Conservation (phyloP, 2,113 vertebrate genomes). For the Phylloscopus whistleri region DNA sequence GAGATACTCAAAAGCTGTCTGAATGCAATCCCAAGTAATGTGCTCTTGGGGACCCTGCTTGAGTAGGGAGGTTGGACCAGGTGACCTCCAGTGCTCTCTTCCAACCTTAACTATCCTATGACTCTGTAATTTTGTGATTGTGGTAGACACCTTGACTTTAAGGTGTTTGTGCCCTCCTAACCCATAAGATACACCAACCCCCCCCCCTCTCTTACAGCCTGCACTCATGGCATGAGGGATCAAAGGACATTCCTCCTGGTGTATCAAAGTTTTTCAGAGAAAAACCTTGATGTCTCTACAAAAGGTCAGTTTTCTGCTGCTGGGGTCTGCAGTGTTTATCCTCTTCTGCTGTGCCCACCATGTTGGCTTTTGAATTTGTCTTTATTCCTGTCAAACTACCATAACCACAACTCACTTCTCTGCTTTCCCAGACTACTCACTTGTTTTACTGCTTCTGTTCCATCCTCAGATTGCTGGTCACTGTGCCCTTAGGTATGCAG, state of each 20-base stretch:
- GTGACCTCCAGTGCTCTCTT: not conserved
- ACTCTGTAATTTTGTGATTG: not conserved
- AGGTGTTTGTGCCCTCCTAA: not conserved
- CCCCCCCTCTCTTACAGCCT: not conserved
- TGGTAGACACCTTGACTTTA: not conserved
- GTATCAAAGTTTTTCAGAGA: not conserved
- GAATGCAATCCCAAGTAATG: not conserved
- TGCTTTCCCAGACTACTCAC: not conserved
- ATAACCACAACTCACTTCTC: not conserved
- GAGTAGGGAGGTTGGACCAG: not conserved
- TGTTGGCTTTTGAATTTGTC: not conserved
- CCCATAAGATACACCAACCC: not conserved
- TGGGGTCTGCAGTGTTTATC: not conserved
- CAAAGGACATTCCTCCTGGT: fast-evolving
- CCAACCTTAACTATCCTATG: not conserved
- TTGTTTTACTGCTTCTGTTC: not conserved
- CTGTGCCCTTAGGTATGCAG: not conserved
- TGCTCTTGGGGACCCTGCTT: not conserved
- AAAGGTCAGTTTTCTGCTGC: not conserved
- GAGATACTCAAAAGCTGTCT: not conserved
- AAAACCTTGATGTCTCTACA: not conserved
- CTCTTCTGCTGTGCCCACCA: not conserved
- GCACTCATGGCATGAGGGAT: not conserved
- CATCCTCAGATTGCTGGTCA: not conserved
- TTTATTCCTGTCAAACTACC: not conserved